Conservation (phyloP, 2,888 invertebrate genomes). For the Furcula furcula region DNA sequence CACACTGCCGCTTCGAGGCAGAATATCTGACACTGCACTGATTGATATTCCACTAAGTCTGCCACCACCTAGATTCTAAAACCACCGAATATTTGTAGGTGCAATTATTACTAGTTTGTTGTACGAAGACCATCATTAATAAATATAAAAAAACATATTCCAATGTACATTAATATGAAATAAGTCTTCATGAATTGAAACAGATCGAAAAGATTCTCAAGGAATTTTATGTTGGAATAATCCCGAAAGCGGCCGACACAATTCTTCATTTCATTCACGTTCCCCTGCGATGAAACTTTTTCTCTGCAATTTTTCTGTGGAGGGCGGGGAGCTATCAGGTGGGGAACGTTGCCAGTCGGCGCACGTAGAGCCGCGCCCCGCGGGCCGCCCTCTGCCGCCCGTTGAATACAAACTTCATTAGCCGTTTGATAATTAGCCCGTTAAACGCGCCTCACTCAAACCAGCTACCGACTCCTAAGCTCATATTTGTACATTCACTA, state of each 20-base stretch:
- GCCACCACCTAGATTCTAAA: no score
- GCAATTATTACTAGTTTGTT: no score
- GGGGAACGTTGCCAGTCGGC: slow-evolving; percentile 72
- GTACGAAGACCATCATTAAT: no score
- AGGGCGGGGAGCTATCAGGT: slow-evolving; percentile 78
- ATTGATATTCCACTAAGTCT: no score
- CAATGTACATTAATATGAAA: slow-evolving; percentile 33
- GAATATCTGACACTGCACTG: no score
- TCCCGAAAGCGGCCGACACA: slow-evolving; percentile 76
- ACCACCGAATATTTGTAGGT: no score
- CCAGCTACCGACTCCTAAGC: slow-evolving; percentile 56
- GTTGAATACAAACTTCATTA: slow-evolving; percentile 82
- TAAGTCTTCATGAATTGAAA: slow-evolving; percentile 68
- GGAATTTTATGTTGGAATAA: slow-evolving; percentile 74
- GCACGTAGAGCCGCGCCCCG: slow-evolving; percentile 67
- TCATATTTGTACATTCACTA: slow-evolving; percentile 34
- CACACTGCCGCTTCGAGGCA: no score
- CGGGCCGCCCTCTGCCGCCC: slow-evolving; percentile 61
- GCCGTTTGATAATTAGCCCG: slow-evolving; percentile 82
- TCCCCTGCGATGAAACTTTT: slow-evolving; percentile 81
- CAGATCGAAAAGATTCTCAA: slow-evolving; percentile 71
- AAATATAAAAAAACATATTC: no score
- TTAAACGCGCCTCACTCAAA: slow-evolving; percentile 77
- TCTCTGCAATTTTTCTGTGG: slow-evolving; percentile 81
- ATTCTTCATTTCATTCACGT: slow-evolving; percentile 82